A percentile compares a stretch with the other conserved stretches of the same genome.
These are phyloP conservation scores for Apis cerana DNA, from an alignment of 1,140 invertebrate species.

Conservation along the genomic window DNA sequence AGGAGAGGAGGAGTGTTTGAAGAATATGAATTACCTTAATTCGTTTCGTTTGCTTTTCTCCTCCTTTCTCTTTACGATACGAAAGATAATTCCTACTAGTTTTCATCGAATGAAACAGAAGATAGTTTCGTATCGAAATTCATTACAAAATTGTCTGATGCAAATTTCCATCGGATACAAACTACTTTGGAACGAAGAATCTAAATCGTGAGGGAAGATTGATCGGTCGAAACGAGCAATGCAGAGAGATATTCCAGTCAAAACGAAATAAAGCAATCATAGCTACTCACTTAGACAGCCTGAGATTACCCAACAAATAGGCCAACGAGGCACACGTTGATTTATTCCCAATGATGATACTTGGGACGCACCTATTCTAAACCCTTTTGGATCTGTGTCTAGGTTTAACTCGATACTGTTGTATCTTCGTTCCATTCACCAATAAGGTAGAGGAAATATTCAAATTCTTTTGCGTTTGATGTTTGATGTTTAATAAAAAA, in stretches of 20 bases:
- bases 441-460: too few species aligned
- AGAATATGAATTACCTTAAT: background rate
- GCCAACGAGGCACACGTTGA: background rate
- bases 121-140: background rate
- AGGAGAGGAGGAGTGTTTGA: background rate
- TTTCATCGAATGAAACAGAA: background rate
- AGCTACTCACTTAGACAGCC: background rate
- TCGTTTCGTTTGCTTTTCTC: background rate
- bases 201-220: background rate
- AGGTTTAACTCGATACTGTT: too few species aligned
- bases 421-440: too few species aligned
- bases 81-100: background rate
- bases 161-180: background rate
- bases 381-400: background rate
- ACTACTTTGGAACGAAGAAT: background rate
- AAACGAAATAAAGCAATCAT: conserved; percentile 13
- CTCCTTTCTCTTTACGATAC: background rate
- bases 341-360: background rate
- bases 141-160: background rate
- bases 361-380: background rate
- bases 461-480: too few species aligned
- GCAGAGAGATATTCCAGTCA: too few species aligned
- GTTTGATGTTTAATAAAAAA: too few species aligned
- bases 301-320: background rate
- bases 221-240: background rate